A percentile compares a stretch with the other conserved stretches of the same genome.
These are phyloP conservation scores for Caretta caretta DNA, from an alignment of 2,113 vertebrate species.

Conservation along the genomic window DNA sequence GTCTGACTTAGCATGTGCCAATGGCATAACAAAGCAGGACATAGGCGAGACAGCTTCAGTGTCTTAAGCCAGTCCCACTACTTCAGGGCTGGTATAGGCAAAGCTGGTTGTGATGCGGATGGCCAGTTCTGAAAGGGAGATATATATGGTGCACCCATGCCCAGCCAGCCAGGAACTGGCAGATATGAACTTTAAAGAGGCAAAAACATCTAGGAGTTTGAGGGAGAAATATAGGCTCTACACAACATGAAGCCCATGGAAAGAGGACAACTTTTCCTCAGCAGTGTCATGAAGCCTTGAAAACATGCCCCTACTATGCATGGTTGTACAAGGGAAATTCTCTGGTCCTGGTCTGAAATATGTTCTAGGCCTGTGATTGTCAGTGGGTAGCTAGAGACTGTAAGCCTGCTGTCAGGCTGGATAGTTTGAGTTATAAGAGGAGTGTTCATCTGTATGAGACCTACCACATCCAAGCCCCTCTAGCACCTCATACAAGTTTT, in stretches of 20 bases:
- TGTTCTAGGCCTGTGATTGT: background rate
- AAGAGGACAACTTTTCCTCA: background rate
- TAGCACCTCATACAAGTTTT: background rate
- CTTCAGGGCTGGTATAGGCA: background rate
- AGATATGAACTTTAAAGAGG: background rate
- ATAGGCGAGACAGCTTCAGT: background rate
- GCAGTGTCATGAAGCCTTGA: background rate
- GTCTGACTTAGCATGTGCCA: background rate
- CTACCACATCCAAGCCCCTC: background rate
- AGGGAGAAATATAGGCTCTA: background rate
- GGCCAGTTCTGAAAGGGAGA: background rate
- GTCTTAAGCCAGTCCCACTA: background rate
- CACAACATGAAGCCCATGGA: background rate
- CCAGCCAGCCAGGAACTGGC: background rate
- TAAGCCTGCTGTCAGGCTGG: background rate
- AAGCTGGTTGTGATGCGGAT: background rate
- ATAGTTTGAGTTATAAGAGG: background rate
- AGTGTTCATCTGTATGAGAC: background rate
- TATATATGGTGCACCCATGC: background rate
- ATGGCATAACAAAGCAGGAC: background rate
- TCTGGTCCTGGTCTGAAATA: background rate
- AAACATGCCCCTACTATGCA: background rate
- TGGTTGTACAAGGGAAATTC: no score
- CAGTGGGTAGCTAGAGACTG: background rate
- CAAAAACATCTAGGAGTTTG: background rate